Percentiles rank a stretch among this genome's conserved stretches.
Evolutionary conservation across 23 tunicate genomes (phyloP).

Genomic region (Halocynthia aurantium): DNA sequence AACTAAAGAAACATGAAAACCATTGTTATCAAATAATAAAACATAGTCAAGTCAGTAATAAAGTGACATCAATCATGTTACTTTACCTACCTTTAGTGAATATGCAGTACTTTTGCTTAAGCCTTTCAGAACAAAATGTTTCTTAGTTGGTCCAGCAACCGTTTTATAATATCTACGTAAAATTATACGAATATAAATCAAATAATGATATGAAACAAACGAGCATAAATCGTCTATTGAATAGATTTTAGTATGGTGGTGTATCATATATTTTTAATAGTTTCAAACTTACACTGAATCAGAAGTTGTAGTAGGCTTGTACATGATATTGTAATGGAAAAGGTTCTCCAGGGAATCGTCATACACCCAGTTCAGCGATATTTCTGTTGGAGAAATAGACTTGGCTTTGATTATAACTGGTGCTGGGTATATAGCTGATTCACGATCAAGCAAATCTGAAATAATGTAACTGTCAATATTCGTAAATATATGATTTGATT

Average conservation of each 20-base stretch:
- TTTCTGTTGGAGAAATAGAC: constrained; percentile 4
- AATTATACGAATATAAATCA: background rate
- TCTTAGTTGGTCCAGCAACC: background rate
- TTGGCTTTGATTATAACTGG: constrained; percentile 11
- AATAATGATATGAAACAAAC: too few species aligned
- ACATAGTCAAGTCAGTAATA: background rate
- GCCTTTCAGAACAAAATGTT: constrained; percentile 1
- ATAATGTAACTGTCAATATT: background rate
- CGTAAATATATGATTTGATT: background rate
- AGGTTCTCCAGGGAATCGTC: background rate
- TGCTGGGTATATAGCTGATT: constrained; percentile 16
- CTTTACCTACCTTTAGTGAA: constrained; percentile 12
- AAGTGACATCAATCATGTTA: background rate
- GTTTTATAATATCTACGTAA: background rate
- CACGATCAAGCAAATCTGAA: background rate
- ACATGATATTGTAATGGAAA: constrained; percentile 1
- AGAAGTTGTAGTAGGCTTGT: background rate
- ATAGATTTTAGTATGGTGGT: too few species aligned
- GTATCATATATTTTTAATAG: too few species aligned
- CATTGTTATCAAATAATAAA: background rate
- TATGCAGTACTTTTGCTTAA: constrained; percentile 6
- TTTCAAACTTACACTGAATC: background rate
- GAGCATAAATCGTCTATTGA: too few species aligned
- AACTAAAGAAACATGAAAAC: constrained; percentile 2
- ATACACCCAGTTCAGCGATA: constrained; percentile 3